phyloP scores from a whole-genome alignment of 2,797 vertebrate genomes.

The Acanthurus leucopareius region DNA sequence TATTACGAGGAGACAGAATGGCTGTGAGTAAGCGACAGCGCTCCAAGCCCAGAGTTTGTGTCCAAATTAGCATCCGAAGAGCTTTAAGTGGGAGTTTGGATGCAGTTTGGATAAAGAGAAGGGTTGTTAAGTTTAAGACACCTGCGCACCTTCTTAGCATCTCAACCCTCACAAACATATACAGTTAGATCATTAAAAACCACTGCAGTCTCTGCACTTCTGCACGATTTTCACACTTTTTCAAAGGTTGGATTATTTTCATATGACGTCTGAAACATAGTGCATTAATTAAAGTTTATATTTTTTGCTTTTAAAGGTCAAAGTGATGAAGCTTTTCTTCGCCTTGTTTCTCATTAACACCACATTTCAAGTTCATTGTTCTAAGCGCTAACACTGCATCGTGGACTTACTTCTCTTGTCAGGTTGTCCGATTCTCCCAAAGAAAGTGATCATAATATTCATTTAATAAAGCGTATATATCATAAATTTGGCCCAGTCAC shows the following conservation, averaged over 20 bases:
- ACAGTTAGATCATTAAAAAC: background rate
- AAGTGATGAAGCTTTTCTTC: background rate
- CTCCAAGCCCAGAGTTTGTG: background rate
- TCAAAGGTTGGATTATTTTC: constrained; percentile 2
- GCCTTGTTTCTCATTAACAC: constrained; percentile 15
- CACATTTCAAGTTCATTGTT: background rate
- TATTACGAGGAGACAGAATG: background rate
- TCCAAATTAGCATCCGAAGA: constrained; percentile 24
- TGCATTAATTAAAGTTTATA: background rate
- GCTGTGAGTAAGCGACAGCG: too few relatives aligned
- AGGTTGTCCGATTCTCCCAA: constrained; percentile 24
- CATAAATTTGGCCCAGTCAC: constrained; percentile 36
- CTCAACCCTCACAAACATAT: background rate
- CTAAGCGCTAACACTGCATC: background rate
- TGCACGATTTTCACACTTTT: background rate
- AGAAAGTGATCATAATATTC: constrained; percentile 36
- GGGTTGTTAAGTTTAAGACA: background rate
- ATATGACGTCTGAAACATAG: too few relatives aligned
- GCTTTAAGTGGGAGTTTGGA: constrained; percentile 27
- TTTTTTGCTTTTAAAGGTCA: background rate
- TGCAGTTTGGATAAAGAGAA: background rate
- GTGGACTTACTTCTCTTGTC: background rate
- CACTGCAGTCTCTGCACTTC: background rate
- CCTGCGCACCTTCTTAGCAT: background rate
- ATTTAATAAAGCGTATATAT: constrained; percentile 56